Conservation (phyloP, 2,888 invertebrate species). For the Epistrophella euchroma region DNA sequence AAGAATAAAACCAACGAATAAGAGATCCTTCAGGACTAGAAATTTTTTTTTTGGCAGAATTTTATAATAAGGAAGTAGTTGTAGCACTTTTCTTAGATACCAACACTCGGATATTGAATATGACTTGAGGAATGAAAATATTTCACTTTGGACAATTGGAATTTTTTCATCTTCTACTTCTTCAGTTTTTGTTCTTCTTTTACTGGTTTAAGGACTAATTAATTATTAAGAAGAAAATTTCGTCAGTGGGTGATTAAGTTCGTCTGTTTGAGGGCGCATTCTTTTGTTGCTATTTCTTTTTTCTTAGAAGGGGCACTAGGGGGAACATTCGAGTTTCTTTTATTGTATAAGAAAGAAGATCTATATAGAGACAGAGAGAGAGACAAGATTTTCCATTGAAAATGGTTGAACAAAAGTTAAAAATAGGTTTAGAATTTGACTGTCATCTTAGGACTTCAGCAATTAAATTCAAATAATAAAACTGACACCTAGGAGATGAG, state of each 20-base stretch:
- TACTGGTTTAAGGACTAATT: constrained; percentile 57
- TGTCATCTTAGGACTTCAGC: constrained; percentile 44
- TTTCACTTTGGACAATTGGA: constrained; percentile 39
- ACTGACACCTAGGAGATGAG: constrained; percentile 13
- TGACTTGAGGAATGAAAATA: constrained; percentile 43
- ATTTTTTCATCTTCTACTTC: neutral
- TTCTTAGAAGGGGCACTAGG: neutral
- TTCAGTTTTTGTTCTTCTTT: constrained; percentile 4
- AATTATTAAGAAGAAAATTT: constrained; percentile 70
- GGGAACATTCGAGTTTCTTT: neutral
- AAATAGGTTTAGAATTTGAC: constrained; percentile 17
- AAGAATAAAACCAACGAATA: neutral
- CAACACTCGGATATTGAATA: constrained; percentile 26
- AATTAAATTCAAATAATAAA: constrained; percentile 59
- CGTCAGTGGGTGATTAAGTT: constrained; percentile 55
- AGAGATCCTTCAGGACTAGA: constrained; percentile 7
- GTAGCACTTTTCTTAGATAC: neutral
- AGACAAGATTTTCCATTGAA: constrained; percentile 15
- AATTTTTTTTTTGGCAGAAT: constrained; percentile 14
- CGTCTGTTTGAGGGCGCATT: constrained; percentile 36
- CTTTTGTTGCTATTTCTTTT: constrained; percentile 60
- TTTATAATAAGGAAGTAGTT: neutral
- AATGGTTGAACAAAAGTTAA: neutral
- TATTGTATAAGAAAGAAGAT: constrained; percentile 22
- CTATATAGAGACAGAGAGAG: neutral